These are phyloP conservation scores for Coilia nasus DNA, from an alignment of 2,797 vertebrate species.

Conservation along the genomic window DNA sequence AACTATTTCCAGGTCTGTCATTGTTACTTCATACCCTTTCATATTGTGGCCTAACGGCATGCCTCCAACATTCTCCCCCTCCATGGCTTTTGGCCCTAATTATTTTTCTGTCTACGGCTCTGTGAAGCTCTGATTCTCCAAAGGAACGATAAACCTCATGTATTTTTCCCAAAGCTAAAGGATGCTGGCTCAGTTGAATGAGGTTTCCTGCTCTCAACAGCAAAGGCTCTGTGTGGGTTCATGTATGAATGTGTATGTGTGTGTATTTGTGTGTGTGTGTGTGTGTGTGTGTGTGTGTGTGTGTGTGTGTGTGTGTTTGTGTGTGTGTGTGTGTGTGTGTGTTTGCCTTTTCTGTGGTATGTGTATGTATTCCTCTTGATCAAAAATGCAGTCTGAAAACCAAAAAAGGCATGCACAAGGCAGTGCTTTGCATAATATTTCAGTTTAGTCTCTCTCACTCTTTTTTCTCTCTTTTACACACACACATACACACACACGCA, in stretches of 20 bases:
- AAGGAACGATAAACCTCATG: constrained; percentile 3
- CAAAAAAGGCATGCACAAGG: not conserved
- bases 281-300: constrained; percentile 5
- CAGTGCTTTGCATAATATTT: not conserved
- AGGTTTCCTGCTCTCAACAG: constrained; percentile 2
- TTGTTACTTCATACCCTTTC: not conserved
- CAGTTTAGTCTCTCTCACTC: not conserved
- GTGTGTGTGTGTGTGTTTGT: not conserved
- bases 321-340: not conserved
- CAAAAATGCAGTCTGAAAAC: constrained; percentile 7
- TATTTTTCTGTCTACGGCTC: not conserved
- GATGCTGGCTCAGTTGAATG: constrained; percentile 6
- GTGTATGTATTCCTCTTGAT: not conserved
- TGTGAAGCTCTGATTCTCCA: not conserved
- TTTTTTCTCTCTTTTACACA: too few species aligned
- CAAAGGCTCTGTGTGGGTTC: constrained; percentile 20
- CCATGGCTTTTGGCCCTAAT: not conserved
- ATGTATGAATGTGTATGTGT: not conserved
- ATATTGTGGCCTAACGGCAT: not conserved
- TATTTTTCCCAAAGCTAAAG: not conserved
- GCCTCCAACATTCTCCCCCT: constrained; percentile 5
- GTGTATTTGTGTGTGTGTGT: not conserved
- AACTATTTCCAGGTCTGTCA: constrained; percentile 10
- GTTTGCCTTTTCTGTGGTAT: not conserved
- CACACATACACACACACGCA: too few species aligned